phyloP scores from a whole-genome alignment of 2,888 invertebrate genomes.

The Trissonchulus sp. region DNA sequence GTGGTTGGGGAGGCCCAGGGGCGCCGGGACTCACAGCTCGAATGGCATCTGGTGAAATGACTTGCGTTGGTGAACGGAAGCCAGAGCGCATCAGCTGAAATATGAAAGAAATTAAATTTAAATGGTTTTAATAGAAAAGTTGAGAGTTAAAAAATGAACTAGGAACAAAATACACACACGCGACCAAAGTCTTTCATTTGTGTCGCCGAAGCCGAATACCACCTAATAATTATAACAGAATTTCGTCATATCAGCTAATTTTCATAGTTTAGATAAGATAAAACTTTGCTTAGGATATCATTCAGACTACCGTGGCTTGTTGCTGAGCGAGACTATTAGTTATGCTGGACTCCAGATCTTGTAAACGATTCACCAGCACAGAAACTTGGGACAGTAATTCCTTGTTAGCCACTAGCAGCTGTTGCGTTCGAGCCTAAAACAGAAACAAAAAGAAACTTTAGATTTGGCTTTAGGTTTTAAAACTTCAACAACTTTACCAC shows the following conservation, averaged over 20 bases:
- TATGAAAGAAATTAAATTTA: not conserved
- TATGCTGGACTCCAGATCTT: conserved; percentile 66
- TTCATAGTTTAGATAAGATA: too few relatives aligned
- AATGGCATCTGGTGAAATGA: not conserved
- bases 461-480: not conserved
- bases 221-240: too few relatives aligned
- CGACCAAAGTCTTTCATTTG: too few relatives aligned
- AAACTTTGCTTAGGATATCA: too few relatives aligned
- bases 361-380: conserved; percentile 76
- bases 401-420: conserved; percentile 85
- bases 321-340: conserved; percentile 36
- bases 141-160: not conserved
- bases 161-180: not conserved
- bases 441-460: too few relatives aligned
- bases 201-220: too few relatives aligned
- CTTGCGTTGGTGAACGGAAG: not conserved
- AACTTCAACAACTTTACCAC: not conserved
- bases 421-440: conserved; percentile 75
- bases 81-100: not conserved
- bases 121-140: too few relatives aligned
- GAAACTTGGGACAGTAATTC: conserved; percentile 90
- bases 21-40: too few relatives aligned
- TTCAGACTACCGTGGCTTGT: conserved; percentile 5
- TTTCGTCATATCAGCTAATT: too few relatives aligned
- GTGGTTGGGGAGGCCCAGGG: not conserved